phyloP scores from a whole-genome alignment of 64 coral and sea anemone genomes.

The Montipora capricornis region DNA sequence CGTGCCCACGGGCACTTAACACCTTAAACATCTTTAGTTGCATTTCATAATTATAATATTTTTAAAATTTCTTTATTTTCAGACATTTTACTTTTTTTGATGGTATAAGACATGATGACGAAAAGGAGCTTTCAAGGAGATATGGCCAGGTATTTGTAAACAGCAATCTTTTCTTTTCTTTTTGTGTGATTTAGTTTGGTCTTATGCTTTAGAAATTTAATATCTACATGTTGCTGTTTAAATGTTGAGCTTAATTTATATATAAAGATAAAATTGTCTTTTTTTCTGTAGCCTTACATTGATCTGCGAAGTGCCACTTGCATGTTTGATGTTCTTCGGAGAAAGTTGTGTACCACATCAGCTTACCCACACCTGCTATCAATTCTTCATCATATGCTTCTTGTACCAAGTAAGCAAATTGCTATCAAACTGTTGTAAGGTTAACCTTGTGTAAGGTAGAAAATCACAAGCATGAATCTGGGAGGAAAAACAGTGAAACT shows the following conservation, averaged over 20 bases:
- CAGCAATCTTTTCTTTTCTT: background rate
- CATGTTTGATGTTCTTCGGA: constrained; percentile 92
- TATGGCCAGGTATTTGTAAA: constrained; percentile 84
- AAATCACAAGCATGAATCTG: too few relatives aligned
- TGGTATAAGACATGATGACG: constrained; percentile 91
- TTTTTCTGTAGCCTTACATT: constrained; percentile 83
- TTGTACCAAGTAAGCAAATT: constrained; percentile 88
- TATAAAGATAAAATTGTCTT: background rate
- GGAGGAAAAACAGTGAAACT: too few relatives aligned
- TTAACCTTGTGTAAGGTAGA: background rate
- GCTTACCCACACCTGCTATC: constrained; percentile 92
- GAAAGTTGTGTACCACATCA: constrained; percentile 89
- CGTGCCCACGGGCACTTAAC: too few relatives aligned
- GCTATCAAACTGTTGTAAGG: background rate
- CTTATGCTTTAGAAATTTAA: background rate
- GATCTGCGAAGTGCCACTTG: constrained; percentile 96
- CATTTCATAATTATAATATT: too few relatives aligned
- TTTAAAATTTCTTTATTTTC: background rate
- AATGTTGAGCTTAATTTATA: background rate
- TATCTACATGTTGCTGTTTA: background rate
- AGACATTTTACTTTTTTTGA: constrained; percentile 99
- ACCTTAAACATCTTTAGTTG: too few relatives aligned
- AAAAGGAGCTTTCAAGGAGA: constrained; percentile 92
- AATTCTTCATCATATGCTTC: constrained; percentile 92
- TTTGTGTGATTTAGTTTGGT: background rate